phyloP scores from a whole-genome alignment of 2,113 vertebrate genomes.

The Dunckerocampus dactyliophorus region DNA sequence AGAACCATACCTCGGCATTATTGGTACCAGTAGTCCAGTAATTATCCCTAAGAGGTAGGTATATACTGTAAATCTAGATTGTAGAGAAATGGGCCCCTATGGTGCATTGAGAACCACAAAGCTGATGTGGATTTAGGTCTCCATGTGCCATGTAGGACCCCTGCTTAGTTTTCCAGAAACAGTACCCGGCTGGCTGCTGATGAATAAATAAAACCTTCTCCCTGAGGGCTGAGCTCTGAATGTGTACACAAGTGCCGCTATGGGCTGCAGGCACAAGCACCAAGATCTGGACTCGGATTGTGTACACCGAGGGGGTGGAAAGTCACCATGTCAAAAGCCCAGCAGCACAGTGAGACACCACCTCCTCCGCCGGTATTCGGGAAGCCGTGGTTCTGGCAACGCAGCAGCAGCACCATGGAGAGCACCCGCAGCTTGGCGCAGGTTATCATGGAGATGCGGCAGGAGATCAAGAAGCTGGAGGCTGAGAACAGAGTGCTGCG shows the following conservation, averaged over 20 bases:
- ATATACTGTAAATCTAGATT: too few relatives aligned
- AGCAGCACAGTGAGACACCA: constrained; percentile 18
- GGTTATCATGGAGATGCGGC: constrained; percentile 81
- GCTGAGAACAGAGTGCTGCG: constrained; percentile 80
- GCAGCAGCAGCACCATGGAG: constrained; percentile 74
- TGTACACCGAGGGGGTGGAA: constrained; percentile 17
- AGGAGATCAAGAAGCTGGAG: constrained; percentile 82
- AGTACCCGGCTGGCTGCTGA: constrained; percentile 68
- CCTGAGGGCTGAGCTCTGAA: constrained; percentile 40
- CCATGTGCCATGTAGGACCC: constrained; percentile 23
- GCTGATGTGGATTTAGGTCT: not conserved
- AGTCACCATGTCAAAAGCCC: constrained; percentile 52
- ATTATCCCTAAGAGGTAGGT: too few relatives aligned
- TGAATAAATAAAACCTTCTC: constrained; percentile 93
- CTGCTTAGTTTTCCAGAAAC: constrained; percentile 74
- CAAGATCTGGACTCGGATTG: constrained; percentile 62
- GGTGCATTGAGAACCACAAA: not conserved
- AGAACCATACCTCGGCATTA: too few relatives aligned
- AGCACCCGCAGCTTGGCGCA: constrained; percentile 71
- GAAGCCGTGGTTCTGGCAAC: constrained; percentile 70
- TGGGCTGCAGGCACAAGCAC: constrained; percentile 63
- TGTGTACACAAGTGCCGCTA: constrained; percentile 67
- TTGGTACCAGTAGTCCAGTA: too few relatives aligned
- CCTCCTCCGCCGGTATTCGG: constrained; percentile 48
- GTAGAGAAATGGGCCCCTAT: not conserved